Base-by-base conservation (phyloP, 2,888 invertebrate species). In the Heliconius ismenius region DNA sequence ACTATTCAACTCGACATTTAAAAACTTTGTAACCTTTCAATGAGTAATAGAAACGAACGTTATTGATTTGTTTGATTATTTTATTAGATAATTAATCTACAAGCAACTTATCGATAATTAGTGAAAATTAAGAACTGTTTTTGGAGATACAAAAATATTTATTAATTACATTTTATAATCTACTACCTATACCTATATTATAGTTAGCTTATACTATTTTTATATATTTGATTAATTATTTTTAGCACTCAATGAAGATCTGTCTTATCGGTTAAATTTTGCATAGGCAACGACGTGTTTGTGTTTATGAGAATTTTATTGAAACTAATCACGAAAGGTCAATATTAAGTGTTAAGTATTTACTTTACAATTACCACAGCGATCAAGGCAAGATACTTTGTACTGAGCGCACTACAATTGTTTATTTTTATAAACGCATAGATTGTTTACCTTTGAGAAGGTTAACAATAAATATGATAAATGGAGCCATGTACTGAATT, bases 251-350 rank as follows among this genome's bases (percentile, higher is more conserved):
- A 11, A 39, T 39, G 39, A 39, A 39, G 11, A 39, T 39, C 3
- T 39, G 9, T 11, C 36, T 39, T 39, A 10, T 36, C 18, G 62
- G 32, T 49, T 60, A 36, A 72, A 74, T 74, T 74, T 63, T 73
- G 36, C n/a, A 72, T 54, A 4, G 13, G 36, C 28, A 32, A 60
- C 32, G 39, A 21, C 24, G 62, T 28, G 62, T 26, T 26, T 68
- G 21, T 67, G 76, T 54, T 67, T 76, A 69, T 63, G 13, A 63
- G n/a, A 79, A 75, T 69, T 76, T 81, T 84, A 86, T 83, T 86
- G 85, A 86, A 85, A 88, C 85, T 86, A 88, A 90, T 90, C 87
- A 86, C 85, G 83, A 88, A 87, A 92, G 92, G 92, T 90, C 91
- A 88, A 76, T 83, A 81, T 83, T 83, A 85, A 90, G 87, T 87